Percentiles rank a stretch among this genome's conserved stretches.
Evolutionary conservation across 2,797 vertebrate species (phyloP).

Genomic region (Intellagama lesueurii): DNA sequence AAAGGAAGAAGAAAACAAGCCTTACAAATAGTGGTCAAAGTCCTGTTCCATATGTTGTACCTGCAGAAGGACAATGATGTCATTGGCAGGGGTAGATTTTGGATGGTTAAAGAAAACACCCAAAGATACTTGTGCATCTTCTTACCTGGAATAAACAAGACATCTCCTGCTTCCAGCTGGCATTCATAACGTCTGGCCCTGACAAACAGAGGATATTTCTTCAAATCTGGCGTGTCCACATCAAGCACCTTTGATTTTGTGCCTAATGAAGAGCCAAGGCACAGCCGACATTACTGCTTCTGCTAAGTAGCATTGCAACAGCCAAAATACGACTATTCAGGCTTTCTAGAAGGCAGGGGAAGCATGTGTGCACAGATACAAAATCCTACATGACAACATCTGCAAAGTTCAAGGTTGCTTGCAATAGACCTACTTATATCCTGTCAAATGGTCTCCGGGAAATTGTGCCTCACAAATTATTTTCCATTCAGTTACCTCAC

Average conservation of each 20-base stretch:
- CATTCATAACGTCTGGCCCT: conserved; percentile 89
- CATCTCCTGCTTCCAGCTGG: conserved; percentile 89
- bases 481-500: background rate
- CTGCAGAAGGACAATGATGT: background rate
- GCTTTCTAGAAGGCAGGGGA: background rate
- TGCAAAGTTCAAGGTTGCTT: too few species aligned
- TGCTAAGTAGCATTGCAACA: background rate
- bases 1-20: conserved; percentile 40
- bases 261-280: conserved; percentile 77
- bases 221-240: conserved; percentile 88
- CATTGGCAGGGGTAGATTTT: background rate
- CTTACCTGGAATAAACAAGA: conserved; percentile 95
- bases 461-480: background rate
- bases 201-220: conserved; percentile 89
- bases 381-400: background rate
- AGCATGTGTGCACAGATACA: too few species aligned
- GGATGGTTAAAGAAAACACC: background rate
- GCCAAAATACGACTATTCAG: background rate
- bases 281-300: conserved; percentile 34
- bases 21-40: background rate
- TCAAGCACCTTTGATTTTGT: conserved; percentile 94
- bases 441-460: background rate
- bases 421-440: too few species aligned
- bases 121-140: background rate
- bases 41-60: background rate